phyloP scores from a whole-genome alignment of 2,888 invertebrate genomes.

The Trachelus troglodyta region DNA sequence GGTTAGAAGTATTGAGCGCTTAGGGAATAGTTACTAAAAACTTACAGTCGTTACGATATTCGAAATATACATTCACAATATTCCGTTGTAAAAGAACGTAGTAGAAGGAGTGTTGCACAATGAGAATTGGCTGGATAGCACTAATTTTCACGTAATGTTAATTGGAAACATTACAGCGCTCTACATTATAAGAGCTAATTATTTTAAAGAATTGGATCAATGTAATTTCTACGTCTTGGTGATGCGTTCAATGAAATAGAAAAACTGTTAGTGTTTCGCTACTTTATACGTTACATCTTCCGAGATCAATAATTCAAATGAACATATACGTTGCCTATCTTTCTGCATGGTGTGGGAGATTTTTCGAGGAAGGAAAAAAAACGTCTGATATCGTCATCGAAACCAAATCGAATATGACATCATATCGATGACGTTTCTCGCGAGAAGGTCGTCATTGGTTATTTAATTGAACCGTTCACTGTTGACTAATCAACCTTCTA shows the following conservation, averaged over 20 bases:
- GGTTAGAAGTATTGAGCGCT: background rate
- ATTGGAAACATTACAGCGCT: constrained; percentile 37
- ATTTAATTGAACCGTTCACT: background rate
- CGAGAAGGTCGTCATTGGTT: background rate
- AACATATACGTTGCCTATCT: background rate
- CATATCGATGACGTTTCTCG: background rate
- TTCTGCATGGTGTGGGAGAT: background rate
- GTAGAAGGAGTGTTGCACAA: constrained; percentile 32
- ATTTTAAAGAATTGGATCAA: constrained; percentile 30
- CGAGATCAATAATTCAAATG: background rate
- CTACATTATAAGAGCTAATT: constrained; percentile 33
- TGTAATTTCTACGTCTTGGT: constrained; percentile 7
- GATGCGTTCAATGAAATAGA: background rate
- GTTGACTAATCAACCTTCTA: background rate
- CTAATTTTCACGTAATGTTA: constrained; percentile 55
- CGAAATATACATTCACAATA: background rate
- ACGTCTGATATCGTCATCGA: background rate
- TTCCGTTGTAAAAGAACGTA: background rate
- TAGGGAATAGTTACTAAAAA: background rate
- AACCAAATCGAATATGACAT: background rate
- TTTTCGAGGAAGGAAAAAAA: background rate
- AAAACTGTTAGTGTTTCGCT: background rate
- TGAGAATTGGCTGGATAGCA: constrained; percentile 41
- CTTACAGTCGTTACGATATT: background rate
- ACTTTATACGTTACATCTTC: background rate